phyloP scores from a whole-genome alignment of 2,797 vertebrate genomes.

The Acestrorhynchus altus region DNA sequence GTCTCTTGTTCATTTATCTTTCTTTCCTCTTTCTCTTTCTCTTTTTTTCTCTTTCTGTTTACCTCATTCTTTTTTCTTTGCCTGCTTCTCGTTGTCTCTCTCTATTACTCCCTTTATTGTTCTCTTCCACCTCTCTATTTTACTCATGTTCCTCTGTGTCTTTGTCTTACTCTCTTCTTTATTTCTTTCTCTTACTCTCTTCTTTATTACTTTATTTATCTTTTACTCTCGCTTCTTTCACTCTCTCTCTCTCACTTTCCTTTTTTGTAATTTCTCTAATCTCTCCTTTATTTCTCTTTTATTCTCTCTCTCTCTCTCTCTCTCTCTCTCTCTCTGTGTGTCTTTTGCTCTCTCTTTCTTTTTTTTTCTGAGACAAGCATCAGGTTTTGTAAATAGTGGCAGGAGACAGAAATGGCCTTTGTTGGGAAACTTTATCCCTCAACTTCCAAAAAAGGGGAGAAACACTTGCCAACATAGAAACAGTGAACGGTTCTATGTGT shows the following conservation, averaged over 20 bases:
- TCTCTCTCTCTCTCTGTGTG: neutral
- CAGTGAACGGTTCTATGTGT: conserved; percentile 50
- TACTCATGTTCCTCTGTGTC: no score
- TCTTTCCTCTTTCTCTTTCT: neutral
- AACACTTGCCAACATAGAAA: conserved; percentile 73
- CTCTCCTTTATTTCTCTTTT: conserved; percentile 19
- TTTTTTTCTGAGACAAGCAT: conserved; percentile 62
- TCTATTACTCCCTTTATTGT: no score
- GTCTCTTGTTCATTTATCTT: neutral
- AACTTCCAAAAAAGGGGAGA: conserved; percentile 75
- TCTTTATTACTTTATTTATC: neutral
- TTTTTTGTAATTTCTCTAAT: neutral
- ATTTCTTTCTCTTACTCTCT: neutral
- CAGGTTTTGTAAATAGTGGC: conserved; percentile 76
- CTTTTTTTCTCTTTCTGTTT: conserved; percentile 4
- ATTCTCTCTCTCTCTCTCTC: conserved; percentile 15
- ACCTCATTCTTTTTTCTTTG: neutral
- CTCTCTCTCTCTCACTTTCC: neutral
- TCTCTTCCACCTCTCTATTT: no score
- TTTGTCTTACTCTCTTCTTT: neutral
- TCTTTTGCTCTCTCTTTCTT: conserved; percentile 14
- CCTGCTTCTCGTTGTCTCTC: neutral
- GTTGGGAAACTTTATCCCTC: conserved; percentile 93
- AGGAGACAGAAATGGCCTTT: conserved; percentile 85
- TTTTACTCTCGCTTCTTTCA: neutral